A percentile compares a stretch with the other conserved stretches of the same genome.
These are phyloP conservation scores for Clamator glandarius DNA, from an alignment of 2,797 vertebrate species.

Conservation along the genomic window DNA sequence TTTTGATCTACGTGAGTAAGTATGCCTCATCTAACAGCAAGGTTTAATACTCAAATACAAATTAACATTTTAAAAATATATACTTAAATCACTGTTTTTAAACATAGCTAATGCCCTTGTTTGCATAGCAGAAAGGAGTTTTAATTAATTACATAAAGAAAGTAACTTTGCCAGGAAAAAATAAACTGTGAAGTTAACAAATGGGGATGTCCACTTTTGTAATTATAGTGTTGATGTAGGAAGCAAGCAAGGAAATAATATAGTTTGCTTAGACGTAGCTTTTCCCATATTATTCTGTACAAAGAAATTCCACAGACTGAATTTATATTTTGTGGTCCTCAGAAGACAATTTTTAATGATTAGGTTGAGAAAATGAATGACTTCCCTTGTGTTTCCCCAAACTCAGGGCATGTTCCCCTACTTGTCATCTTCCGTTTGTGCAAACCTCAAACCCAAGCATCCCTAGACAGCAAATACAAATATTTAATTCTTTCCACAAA, in stretches of 20 bases:
- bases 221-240: neutral
- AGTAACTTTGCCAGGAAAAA: neutral
- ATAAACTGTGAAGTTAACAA: neutral
- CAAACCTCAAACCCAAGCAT: neutral
- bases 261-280: neutral
- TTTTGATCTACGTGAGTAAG: neutral
- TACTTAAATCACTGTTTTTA: neutral
- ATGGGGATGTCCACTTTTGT: neutral
- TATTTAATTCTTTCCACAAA: neutral
- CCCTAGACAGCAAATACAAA: neutral
- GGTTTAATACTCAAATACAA: neutral
- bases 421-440: neutral
- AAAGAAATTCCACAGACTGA: neutral
- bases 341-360: neutral
- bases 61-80: neutral
- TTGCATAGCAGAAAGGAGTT: neutral
- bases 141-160: neutral
- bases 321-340: neutral
- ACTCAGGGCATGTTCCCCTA: neutral
- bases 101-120: neutral
- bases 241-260: neutral
- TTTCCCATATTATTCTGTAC: neutral
- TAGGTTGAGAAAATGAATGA: neutral
- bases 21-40: neutral
- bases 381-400: neutral